Percentiles rank a stretch among this genome's conserved stretches.
phyloP scores from a whole-genome alignment of 2,888 invertebrate genomes.

The Oasisia sp. region DNA sequence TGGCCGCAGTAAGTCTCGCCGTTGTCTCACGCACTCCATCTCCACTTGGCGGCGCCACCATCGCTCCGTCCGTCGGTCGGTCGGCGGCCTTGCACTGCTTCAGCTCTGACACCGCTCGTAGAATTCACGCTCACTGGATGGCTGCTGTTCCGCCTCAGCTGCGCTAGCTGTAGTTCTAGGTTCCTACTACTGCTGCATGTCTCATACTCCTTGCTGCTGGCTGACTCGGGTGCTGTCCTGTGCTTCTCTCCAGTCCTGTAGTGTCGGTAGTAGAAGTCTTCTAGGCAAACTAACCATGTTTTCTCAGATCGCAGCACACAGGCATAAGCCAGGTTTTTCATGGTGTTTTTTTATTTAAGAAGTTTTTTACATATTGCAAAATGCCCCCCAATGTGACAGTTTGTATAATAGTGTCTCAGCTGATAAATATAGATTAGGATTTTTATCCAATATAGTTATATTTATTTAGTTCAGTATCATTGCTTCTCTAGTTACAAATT shows the following conservation, averaged over 20 bases:
- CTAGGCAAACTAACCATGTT: neutral
- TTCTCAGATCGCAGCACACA: neutral
- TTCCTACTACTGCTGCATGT: neutral
- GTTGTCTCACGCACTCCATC: neutral
- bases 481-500: no score
- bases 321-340: neutral
- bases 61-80: neutral
- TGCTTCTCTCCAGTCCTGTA: neutral
- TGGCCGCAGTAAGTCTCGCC: slow-evolving; percentile 22
- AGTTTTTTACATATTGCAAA: neutral
- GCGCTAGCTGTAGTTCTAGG: neutral
- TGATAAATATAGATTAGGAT: no score
- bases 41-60: neutral
- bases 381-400: no score
- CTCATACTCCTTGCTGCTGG: neutral
- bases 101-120: neutral
- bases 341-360: neutral
- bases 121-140: neutral
- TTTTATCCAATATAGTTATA: no score
- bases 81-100: neutral
- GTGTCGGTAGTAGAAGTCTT: neutral
- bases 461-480: no score
- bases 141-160: neutral
- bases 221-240: neutral
- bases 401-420: no score